These are phyloP conservation scores for Boleophthalmus pectinirostris DNA, from an alignment of 2,113 vertebrate species.

Conservation along the genomic window DNA sequence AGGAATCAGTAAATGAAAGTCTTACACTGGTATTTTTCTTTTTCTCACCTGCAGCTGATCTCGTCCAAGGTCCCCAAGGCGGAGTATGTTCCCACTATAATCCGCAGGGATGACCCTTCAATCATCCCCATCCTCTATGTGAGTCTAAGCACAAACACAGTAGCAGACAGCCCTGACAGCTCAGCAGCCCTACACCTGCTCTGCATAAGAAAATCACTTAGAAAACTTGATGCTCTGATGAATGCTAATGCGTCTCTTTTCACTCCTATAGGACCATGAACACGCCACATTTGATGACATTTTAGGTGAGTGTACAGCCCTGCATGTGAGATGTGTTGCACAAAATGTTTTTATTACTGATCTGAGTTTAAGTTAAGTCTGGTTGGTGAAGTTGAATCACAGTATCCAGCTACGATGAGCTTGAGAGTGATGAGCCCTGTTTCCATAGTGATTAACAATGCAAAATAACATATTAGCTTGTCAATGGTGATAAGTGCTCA, in stretches of 20 bases:
- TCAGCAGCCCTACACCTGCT: not conserved
- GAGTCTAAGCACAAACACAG: constrained; percentile 68
- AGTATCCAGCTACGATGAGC: no score
- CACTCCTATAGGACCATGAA: constrained; percentile 88
- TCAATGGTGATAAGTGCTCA: no score
- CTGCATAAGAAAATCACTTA: not conserved
- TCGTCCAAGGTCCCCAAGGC: constrained; percentile 98
- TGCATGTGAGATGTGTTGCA: not conserved
- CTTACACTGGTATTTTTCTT: constrained; percentile 4
- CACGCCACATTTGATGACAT: constrained; percentile 98
- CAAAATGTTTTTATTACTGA: not conserved
- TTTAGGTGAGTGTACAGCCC: constrained; percentile 81
- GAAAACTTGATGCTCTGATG: not conserved
- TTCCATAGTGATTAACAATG: no score
- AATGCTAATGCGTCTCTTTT: not conserved
- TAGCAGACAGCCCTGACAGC: not conserved
- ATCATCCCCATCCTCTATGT: constrained; percentile 99
- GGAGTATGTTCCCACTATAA: constrained; percentile 95
- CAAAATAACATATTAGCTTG: no score
- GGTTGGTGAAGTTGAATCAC: no score
- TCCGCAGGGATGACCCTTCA: constrained; percentile 92
- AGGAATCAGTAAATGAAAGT: not conserved
- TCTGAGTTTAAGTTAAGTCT: not conserved
- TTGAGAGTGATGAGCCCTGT: no score
- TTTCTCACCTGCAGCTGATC: constrained; percentile 83